A percentile compares a stretch with the other conserved stretches of the same genome.
phyloP scores from a whole-genome alignment of 2,113 vertebrate species.

The Chlorodrepanis virens region DNA sequence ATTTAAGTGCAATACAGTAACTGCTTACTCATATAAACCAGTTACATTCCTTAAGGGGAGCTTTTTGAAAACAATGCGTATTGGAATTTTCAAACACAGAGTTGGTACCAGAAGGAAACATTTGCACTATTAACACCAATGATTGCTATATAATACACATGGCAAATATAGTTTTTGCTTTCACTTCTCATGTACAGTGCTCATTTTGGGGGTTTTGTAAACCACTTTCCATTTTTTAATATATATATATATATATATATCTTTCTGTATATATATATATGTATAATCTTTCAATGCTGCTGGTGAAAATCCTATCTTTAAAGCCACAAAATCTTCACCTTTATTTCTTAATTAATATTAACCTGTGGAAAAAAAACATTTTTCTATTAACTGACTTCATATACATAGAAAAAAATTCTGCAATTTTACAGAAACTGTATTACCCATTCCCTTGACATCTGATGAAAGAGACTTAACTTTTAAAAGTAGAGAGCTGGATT shows the following conservation, averaged over 20 bases:
- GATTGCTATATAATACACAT: slow-evolving; percentile 79
- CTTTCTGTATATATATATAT: slow-evolving; percentile 66
- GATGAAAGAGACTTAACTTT: slow-evolving; percentile 76
- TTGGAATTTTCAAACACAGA: slow-evolving; percentile 75
- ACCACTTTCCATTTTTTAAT: slow-evolving; percentile 69
- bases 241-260: slow-evolving; percentile 61
- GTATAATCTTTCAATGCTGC: slow-evolving; percentile 71
- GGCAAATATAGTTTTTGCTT: slow-evolving; percentile 74
- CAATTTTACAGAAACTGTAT: slow-evolving; percentile 75
- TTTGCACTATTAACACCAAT: slow-evolving; percentile 79
- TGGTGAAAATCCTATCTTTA: slow-evolving; percentile 72
- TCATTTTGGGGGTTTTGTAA: slow-evolving; percentile 69
- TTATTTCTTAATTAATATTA: slow-evolving; percentile 70
- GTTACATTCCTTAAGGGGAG: slow-evolving; percentile 77
- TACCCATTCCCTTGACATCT: slow-evolving; percentile 74
- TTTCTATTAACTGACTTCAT: slow-evolving; percentile 74
- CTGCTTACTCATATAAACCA: slow-evolving; percentile 76
- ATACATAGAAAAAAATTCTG: slow-evolving; percentile 78
- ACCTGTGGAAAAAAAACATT: slow-evolving; percentile 65
- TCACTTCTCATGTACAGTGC: slow-evolving; percentile 69
- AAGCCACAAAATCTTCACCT: slow-evolving; percentile 74
- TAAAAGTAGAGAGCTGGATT: slow-evolving; percentile 76
- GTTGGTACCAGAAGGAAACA: slow-evolving; percentile 77
- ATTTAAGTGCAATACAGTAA: slow-evolving; percentile 80
- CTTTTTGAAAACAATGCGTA: slow-evolving; percentile 79